Conservation (phyloP, 2,888 invertebrate genomes). For the Ichneumon xanthorius region DNA sequence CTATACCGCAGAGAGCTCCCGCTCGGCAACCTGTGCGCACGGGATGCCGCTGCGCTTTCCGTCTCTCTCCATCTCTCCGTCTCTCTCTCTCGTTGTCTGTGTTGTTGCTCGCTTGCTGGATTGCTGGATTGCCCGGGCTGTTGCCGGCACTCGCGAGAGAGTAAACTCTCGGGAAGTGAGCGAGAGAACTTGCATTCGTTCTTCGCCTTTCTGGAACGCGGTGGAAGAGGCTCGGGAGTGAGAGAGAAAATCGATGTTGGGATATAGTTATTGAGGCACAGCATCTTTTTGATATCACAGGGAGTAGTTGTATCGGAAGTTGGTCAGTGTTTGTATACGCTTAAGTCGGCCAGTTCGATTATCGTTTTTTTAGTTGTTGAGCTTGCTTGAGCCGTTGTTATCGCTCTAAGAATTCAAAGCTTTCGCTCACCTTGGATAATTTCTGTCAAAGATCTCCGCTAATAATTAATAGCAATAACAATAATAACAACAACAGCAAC, state of each 20-base stretch:
- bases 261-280: conserved; percentile 22
- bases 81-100: conserved; percentile 1
- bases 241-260: not conserved
- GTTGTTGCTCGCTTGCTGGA: not conserved
- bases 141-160: conserved; percentile 13
- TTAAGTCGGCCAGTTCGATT: too few species aligned
- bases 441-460: too few species aligned
- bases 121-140: conserved; percentile 14
- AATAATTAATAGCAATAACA: too few species aligned
- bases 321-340: not conserved
- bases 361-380: too few species aligned
- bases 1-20: conserved; percentile 35
- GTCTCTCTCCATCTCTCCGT: conserved; percentile 9
- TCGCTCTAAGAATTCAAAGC: too few species aligned
- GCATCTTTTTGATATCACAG: conserved; percentile 1
- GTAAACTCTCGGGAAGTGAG: conserved; percentile 29
- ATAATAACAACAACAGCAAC: too few species aligned
- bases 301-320: not conserved
- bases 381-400: too few species aligned
- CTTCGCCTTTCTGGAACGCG: conserved; percentile 59
- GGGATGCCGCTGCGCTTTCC: conserved; percentile 17
- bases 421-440: too few species aligned
- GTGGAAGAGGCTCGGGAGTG: conserved; percentile 33
- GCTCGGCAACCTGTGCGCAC: conserved; percentile 48
- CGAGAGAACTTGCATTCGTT: conserved; percentile 52